A percentile compares a stretch with the other conserved stretches of the same genome.
phyloP scores from a whole-genome alignment of 2,797 vertebrate genomes.

The Coregonus ussuriensis region DNA sequence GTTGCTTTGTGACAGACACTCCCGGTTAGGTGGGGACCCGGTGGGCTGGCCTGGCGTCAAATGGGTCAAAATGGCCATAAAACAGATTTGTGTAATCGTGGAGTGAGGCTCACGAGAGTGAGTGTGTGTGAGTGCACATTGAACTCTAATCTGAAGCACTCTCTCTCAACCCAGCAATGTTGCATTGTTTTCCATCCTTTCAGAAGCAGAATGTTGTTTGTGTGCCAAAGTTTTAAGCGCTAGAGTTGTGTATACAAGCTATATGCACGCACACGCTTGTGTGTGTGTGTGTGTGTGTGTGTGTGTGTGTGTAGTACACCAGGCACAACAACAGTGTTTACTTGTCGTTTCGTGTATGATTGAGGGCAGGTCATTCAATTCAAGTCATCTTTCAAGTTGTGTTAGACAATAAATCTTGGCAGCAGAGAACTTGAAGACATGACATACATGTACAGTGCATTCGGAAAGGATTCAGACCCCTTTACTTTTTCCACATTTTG shows the following conservation, averaged over 20 bases:
- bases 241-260: too few species aligned
- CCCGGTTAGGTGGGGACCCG: not conserved
- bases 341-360: not conserved
- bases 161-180: not conserved
- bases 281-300: not conserved
- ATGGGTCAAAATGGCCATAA: not conserved
- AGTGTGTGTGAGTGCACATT: not conserved
- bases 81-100: not conserved
- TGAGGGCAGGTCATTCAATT: not conserved
- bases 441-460: not conserved
- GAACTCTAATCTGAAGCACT: too few species aligned
- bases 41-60: not conserved
- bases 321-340: not conserved
- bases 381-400: not conserved
- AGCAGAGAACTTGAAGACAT: not conserved
- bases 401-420: not conserved
- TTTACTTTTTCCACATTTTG: too few species aligned
- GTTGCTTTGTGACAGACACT: not conserved
- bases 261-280: too few species aligned
- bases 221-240: too few species aligned
- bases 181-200: not conserved
- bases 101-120: not conserved
- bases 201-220: not conserved
- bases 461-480: too few species aligned
- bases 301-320: not conserved